phyloP scores from a whole-genome alignment of 2,888 invertebrate species.

The Thera obeliscata region DNA sequence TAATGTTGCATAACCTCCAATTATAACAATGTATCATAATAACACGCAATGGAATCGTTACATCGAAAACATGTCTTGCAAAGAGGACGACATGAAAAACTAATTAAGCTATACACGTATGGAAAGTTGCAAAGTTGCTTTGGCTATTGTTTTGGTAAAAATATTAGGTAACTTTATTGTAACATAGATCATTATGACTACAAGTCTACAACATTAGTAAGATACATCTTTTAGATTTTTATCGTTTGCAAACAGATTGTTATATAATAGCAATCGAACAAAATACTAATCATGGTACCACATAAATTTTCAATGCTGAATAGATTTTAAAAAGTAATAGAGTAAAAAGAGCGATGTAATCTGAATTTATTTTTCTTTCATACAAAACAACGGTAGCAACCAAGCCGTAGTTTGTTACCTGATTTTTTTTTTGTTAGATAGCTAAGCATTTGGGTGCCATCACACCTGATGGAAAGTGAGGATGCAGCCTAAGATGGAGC shows the following conservation, averaged over 20 bases:
- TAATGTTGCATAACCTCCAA: constrained; percentile 53
- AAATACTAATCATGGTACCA: too few species aligned
- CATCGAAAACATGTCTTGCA: constrained; percentile 54
- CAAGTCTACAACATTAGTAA: background rate
- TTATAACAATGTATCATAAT: constrained; percentile 53
- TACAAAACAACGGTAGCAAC: too few species aligned
- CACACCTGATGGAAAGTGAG: too few species aligned
- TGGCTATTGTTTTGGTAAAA: constrained; percentile 37
- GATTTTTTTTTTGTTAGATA: too few species aligned
- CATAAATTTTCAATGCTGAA: too few species aligned
- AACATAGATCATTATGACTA: constrained; percentile 2
- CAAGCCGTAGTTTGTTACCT: too few species aligned
- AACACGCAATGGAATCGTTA: constrained; percentile 57
- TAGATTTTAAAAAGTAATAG: too few species aligned
- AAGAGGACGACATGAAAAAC: constrained; percentile 53
- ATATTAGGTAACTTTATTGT: constrained; percentile 19
- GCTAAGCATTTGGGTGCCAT: too few species aligned
- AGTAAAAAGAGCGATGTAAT: too few species aligned
- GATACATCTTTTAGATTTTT: background rate
- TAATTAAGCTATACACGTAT: constrained; percentile 44
- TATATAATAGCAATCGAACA: too few species aligned
- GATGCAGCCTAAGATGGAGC: too few species aligned
- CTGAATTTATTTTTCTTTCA: too few species aligned
- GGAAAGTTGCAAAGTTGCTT: constrained; percentile 31
- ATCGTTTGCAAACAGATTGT: background rate